These are phyloP conservation scores for Drosophila navojoa DNA, from an alignment of 1,140 invertebrate genomes.

Conservation along the genomic window DNA sequence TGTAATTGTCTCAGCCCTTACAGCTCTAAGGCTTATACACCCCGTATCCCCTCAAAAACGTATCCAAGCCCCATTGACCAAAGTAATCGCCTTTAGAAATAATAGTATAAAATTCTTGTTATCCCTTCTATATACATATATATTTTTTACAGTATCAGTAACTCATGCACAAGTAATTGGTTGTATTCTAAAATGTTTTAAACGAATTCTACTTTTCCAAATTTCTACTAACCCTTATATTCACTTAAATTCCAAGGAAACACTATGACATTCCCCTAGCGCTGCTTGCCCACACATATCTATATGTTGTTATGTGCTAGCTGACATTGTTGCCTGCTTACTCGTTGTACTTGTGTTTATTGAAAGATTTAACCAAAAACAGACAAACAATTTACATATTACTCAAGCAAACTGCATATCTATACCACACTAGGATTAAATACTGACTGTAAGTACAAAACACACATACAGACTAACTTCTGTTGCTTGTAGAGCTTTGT, in stretches of 20 bases:
- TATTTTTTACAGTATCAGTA: conserved; percentile 68
- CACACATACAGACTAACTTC: conserved; percentile 3
- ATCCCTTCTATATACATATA: conserved; percentile 38
- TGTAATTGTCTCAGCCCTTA: conserved; percentile 58
- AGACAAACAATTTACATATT: conserved; percentile 58
- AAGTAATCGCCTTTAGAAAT: conserved; percentile 74
- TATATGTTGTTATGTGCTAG: conserved; percentile 9
- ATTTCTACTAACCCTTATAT: conserved; percentile 49
- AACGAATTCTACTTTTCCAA: conserved; percentile 44
- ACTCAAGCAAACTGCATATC: conserved; percentile 16
- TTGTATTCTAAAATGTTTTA: conserved; percentile 45
- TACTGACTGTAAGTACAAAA: conserved; percentile 58
- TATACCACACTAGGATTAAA: background rate
- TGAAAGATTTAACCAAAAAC: conserved; percentile 26
- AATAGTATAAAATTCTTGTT: conserved; percentile 53
- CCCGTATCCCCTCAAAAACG: conserved; percentile 2
- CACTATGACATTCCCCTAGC: conserved; percentile 68
- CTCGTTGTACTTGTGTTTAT: background rate
- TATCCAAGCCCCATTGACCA: conserved; percentile 27
- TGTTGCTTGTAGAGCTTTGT: conserved; percentile 27
- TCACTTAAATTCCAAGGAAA: conserved; percentile 56
- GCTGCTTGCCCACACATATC: conserved; percentile 55
- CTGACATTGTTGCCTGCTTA: conserved; percentile 33
- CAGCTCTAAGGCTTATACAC: conserved; percentile 71
- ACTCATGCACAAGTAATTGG: conserved; percentile 76